Evolutionary conservation across 2,888 invertebrate genomes (phyloP).

Genomic region (Cepaea hortensis): DNA sequence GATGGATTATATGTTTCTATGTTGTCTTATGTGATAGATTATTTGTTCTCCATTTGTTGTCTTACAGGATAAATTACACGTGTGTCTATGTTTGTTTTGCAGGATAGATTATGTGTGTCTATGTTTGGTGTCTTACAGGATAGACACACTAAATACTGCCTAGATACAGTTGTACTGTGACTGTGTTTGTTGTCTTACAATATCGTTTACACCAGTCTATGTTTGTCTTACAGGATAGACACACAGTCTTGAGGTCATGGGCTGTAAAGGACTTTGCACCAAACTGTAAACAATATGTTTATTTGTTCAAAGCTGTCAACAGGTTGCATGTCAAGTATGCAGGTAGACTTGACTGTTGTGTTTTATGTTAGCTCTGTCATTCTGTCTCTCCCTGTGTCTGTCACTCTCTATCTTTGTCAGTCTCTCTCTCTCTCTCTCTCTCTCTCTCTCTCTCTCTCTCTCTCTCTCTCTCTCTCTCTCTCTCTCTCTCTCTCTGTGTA

Average conservation of each 20-base stretch:
- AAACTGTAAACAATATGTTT: constrained; percentile 96
- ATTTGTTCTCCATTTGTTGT: too few relatives aligned
- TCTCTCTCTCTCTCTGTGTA: neutral
- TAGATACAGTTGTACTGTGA: too few relatives aligned
- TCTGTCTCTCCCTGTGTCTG: too few relatives aligned
- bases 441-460: neutral
- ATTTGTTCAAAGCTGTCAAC: constrained; percentile 98
- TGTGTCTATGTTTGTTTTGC: too few relatives aligned
- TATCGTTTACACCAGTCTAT: too few relatives aligned
- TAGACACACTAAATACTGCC: too few relatives aligned
- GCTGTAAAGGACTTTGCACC: constrained; percentile 99
- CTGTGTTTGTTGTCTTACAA: too few relatives aligned
- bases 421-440: neutral
- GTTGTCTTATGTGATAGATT: too few relatives aligned
- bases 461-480: neutral
- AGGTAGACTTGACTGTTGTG: constrained; percentile 69
- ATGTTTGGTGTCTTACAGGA: too few relatives aligned
- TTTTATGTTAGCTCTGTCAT: neutral
- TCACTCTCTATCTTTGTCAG: neutral
- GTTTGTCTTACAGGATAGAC: constrained; percentile 81
- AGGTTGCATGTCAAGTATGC: constrained; percentile 99
- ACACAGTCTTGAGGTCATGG: constrained; percentile 91
- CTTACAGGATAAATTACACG: too few relatives aligned
- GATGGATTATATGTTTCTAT: too few relatives aligned
- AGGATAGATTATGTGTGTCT: too few relatives aligned